phyloP scores from a whole-genome alignment of 2,888 invertebrate species.

The Campoletis raptor region DNA sequence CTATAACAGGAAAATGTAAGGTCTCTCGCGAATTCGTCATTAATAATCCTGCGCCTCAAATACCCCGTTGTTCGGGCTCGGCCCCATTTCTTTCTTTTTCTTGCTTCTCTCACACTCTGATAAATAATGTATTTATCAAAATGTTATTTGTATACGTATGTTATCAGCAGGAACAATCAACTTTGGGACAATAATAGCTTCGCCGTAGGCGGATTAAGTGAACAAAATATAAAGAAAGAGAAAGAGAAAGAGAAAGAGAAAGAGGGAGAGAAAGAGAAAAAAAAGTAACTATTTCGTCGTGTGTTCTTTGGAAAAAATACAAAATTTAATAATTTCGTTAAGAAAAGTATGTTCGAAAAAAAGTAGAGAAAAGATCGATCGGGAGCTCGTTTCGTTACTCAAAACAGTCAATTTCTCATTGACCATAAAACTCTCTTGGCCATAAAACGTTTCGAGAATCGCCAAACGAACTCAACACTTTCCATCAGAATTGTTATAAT shows the following conservation, averaged over 20 bases:
- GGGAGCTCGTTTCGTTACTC: neutral
- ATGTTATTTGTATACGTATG: neutral
- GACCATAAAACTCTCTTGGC: neutral
- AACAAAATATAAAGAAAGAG: neutral
- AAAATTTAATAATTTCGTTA: neutral
- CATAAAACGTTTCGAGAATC: neutral
- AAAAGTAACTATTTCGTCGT: neutral
- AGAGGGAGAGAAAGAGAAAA: too few relatives aligned
- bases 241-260: neutral
- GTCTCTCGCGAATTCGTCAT: conserved; percentile 29
- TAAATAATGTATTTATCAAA: conserved; percentile 1
- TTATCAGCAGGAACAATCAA: neutral
- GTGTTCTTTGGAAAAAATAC: neutral
- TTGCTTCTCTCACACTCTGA: neutral
- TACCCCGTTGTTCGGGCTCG: neutral
- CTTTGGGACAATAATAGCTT: neutral
- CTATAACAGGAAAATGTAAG: conserved; percentile 13
- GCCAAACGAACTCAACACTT: too few relatives aligned
- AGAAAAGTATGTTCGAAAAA: neutral
- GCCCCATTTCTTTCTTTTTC: neutral
- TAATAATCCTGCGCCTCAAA: conserved; percentile 5
- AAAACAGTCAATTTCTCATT: neutral
- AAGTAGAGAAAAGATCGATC: neutral
- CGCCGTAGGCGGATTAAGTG: neutral
- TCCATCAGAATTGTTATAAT: too few relatives aligned